Percentiles rank a stretch among this genome's conserved stretches.
phyloP scores from a whole-genome alignment of 2,797 vertebrate genomes.

The Cygnus olor region DNA sequence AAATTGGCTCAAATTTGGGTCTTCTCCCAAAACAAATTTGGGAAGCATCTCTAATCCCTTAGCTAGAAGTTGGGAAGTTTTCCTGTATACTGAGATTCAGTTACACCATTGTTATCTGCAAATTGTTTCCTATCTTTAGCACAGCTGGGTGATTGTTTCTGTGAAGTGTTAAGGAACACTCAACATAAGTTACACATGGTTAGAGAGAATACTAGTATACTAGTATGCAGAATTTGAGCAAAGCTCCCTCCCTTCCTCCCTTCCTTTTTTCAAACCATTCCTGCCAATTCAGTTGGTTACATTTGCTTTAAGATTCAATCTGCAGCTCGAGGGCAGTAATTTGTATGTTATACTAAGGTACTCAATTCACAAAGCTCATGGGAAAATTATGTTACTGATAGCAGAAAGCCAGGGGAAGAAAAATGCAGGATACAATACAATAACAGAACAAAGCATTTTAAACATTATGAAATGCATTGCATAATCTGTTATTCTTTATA shows the following conservation, averaged over 20 bases:
- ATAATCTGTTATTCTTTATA: not conserved
- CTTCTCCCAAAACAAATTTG: not conserved
- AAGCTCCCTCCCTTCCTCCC: not conserved
- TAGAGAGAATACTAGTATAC: not conserved
- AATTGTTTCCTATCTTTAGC: not conserved
- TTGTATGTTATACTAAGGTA: not conserved
- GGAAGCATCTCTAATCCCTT: not conserved
- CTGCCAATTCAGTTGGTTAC: not conserved
- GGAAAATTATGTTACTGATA: not conserved
- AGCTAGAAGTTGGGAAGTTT: not conserved
- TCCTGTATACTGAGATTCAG: not conserved
- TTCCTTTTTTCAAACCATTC: not conserved
- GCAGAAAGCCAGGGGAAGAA: not conserved
- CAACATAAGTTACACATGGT: not conserved
- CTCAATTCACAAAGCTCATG: not conserved
- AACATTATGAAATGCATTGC: not conserved
- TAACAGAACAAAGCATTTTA: not conserved
- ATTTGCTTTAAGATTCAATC: not conserved
- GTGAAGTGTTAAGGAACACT: not conserved
- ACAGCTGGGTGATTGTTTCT: not conserved
- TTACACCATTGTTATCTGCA: not conserved
- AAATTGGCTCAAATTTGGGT: not conserved
- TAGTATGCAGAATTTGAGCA: not conserved
- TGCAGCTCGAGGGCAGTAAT: constrained; percentile 21
- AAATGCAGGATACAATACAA: not conserved